Percentiles rank a stretch among this genome's conserved stretches.
Evolutionary conservation across 2,113 vertebrate species (phyloP).

Genomic region (Dicaeum eximium): DNA sequence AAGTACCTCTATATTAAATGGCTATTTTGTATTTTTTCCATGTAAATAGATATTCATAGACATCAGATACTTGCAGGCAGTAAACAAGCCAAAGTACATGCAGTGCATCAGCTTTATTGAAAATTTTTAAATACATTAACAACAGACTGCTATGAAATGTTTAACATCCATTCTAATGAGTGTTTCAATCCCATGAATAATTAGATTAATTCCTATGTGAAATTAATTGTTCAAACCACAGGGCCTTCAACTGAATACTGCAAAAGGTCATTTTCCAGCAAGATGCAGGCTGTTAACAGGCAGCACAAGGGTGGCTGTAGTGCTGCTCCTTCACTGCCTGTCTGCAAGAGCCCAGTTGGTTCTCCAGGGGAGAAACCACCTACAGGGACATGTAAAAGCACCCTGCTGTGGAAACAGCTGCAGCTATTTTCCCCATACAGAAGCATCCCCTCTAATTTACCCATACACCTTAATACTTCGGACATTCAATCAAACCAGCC

Average conservation of each 20-base stretch:
- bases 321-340: not conserved
- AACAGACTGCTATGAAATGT: not conserved
- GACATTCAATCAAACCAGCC: not conserved
- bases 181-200: not conserved
- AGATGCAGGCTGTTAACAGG: not conserved
- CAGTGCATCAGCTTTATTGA: constrained; percentile 12
- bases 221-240: not conserved
- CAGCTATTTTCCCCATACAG: not conserved
- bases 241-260: not conserved
- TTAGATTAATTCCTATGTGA: not conserved
- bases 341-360: not conserved
- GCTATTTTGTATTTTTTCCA: not conserved
- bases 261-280: not conserved
- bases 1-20: not conserved
- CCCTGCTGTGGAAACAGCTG: not conserved
- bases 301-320: not conserved
- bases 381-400: not conserved
- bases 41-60: not conserved
- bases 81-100: not conserved
- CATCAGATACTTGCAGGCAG: not conserved
- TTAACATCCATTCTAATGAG: not conserved
- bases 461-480: not conserved
- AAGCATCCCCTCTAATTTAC: not conserved
- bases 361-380: not conserved
- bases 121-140: constrained; percentile 16